A percentile compares a stretch with the other conserved stretches of the same genome.
Evolutionary conservation across 2,888 invertebrate species (phyloP).

Genomic region (Folsomia candida): DNA sequence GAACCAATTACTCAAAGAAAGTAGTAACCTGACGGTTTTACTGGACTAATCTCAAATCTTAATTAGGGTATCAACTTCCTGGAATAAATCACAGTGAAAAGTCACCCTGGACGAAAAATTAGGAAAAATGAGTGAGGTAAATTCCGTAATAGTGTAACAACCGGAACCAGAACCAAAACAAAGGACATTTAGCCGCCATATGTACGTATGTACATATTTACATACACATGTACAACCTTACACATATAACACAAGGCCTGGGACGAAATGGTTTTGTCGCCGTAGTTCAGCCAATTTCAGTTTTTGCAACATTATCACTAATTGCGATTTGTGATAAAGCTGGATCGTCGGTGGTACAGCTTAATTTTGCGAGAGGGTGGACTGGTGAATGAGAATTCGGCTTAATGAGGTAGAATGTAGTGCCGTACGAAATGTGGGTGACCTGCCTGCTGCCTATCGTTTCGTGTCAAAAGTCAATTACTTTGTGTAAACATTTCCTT

Average conservation of each 20-base stretch:
- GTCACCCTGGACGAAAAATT: not conserved
- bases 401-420: not conserved
- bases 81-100: not conserved
- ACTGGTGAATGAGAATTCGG: not conserved
- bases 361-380: not conserved
- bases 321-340: not conserved
- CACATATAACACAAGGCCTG: too few species aligned
- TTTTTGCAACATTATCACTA: not conserved
- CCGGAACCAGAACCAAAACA: not conserved
- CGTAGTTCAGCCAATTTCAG: not conserved
- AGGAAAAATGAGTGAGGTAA: not conserved
- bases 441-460: not conserved
- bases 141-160: not conserved
- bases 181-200: too few species aligned
- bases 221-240: too few species aligned
- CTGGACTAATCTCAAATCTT: not conserved
- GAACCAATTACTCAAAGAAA: not conserved
- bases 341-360: not conserved
- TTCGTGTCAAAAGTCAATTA: constrained; percentile 8
- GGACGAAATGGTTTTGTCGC: not conserved
- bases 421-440: not conserved
- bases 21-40: not conserved
- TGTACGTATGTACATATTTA: not conserved
- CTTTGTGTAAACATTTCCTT: not conserved
- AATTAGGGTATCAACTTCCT: not conserved